phyloP scores from a whole-genome alignment of 2,113 vertebrate species.

The Carollia perspicillata region DNA sequence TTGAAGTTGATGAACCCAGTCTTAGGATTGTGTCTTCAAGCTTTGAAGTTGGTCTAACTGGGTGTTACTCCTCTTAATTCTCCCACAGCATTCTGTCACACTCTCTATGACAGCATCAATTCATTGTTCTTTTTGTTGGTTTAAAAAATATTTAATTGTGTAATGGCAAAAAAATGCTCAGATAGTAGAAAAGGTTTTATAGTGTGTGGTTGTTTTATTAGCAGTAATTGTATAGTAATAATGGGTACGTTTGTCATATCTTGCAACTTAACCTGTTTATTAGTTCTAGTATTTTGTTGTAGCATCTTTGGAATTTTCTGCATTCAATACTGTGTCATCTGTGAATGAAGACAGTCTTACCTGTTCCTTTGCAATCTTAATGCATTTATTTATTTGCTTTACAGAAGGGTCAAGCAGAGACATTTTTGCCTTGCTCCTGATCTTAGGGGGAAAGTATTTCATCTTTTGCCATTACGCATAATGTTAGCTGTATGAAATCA shows the following conservation, averaged over 20 bases:
- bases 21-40: neutral
- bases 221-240: neutral
- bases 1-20: neutral
- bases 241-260: neutral
- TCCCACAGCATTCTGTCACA: neutral
- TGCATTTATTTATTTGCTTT: neutral
- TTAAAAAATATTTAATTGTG: neutral
- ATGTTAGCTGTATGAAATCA: neutral
- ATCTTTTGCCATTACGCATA: neutral
- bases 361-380: neutral
- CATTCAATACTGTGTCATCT: neutral
- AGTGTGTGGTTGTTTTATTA: neutral
- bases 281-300: neutral
- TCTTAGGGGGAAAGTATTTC: neutral
- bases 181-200: neutral
- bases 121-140: neutral
- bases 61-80: neutral
- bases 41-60: neutral
- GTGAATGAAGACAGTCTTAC: neutral
- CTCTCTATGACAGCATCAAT: neutral
- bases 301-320: conserved; percentile 24
- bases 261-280: neutral
- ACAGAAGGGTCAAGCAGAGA: neutral
- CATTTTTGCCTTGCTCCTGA: neutral
- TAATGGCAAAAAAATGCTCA: neutral